Percentiles rank a stretch among this genome's conserved stretches.
Conservation (phyloP, 2,888 invertebrate species). For the Sphaeridia pumilis region DNA sequence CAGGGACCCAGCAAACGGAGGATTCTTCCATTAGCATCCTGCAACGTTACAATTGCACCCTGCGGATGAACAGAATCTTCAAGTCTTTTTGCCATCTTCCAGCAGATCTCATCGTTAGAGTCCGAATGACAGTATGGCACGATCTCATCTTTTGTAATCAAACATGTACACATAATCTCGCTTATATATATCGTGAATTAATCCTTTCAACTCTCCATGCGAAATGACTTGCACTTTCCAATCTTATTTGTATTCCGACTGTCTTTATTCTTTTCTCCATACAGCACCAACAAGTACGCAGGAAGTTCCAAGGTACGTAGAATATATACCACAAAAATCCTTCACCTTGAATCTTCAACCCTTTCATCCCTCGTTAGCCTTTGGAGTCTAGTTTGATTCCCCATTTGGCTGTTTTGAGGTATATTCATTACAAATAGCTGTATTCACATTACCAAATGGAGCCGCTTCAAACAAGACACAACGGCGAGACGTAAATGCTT, state of each 20-base stretch:
- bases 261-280: too few relatives aligned
- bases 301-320: too few relatives aligned
- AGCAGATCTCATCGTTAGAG: too few relatives aligned
- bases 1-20: too few relatives aligned
- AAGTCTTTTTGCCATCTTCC: too few relatives aligned
- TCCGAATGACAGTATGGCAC: constrained; percentile 3
- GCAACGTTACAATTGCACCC: too few relatives aligned
- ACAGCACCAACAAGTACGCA: too few relatives aligned
- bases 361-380: not conserved
- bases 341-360: not conserved
- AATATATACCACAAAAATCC: too few relatives aligned
- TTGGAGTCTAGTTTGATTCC: not conserved
- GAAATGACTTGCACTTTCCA: constrained; percentile 12
- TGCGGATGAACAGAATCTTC: too few relatives aligned
- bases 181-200: constrained; percentile 1
- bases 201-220: constrained; percentile 9
- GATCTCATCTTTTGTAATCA: constrained; percentile 2
- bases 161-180: not conserved
- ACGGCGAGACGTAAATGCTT: constrained; percentile 2
- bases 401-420: not conserved
- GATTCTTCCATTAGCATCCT: too few relatives aligned
- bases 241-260: constrained; percentile 11
- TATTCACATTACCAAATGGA: not conserved
- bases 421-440: constrained; percentile 5
- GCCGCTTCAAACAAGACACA: constrained; percentile 3